These are phyloP conservation scores for Paralvinella palmiformis DNA, from an alignment of 1,140 invertebrate genomes.

Conservation along the genomic window DNA sequence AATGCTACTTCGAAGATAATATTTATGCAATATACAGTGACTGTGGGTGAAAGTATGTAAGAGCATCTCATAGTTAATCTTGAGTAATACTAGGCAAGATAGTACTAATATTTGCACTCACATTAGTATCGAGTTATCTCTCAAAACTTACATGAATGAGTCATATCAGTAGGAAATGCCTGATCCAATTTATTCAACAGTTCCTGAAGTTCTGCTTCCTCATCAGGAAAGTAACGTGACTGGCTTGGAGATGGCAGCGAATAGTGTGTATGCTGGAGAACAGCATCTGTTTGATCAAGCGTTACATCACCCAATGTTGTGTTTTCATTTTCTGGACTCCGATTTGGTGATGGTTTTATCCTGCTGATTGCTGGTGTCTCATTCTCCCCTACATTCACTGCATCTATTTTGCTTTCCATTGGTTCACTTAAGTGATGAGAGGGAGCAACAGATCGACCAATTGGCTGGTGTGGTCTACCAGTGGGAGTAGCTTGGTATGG, in stretches of 20 bases:
- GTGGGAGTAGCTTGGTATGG: no score
- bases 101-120: neutral
- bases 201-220: constrained; percentile 29
- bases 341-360: no score
- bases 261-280: constrained; percentile 10
- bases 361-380: no score
- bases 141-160: constrained; percentile 27
- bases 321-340: no score
- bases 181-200: constrained; percentile 28
- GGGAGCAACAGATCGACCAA: no score
- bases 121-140: neutral
- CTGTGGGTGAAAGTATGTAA: neutral
- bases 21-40: neutral
- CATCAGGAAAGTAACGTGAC: constrained; percentile 13
- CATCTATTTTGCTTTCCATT: no score
- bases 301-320: neutral
- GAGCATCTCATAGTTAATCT: neutral
- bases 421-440: no score
- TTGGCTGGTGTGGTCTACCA: no score
- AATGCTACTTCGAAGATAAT: neutral
- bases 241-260: constrained; percentile 8
- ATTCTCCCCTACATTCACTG: no score
- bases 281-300: neutral
- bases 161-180: constrained; percentile 29
- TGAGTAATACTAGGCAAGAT: neutral